phyloP scores from a whole-genome alignment of 2,113 vertebrate genomes.

The Asarcornis scutulata region DNA sequence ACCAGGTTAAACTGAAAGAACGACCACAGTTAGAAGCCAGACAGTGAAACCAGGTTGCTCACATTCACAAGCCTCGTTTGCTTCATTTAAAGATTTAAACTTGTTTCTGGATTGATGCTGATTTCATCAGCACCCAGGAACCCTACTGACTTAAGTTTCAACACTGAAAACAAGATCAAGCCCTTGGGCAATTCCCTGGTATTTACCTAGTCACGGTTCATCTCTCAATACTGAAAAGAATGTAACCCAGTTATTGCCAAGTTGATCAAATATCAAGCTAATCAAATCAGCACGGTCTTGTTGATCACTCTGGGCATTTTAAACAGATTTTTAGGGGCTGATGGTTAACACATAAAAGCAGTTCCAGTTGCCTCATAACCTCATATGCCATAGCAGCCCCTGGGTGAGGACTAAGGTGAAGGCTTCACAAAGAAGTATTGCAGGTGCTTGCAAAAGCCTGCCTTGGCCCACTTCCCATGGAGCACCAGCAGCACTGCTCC shows the following conservation, averaged over 20 bases:
- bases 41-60: neutral
- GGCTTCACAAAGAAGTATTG: neutral
- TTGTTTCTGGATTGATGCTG: neutral
- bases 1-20: slow-evolving; percentile 91
- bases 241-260: neutral
- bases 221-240: neutral
- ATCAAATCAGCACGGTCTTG: neutral
- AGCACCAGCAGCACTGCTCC: neutral
- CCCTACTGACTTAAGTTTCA: neutral
- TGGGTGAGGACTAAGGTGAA: neutral
- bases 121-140: neutral
- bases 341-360: neutral
- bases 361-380: neutral
- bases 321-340: neutral
- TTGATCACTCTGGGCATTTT: neutral
- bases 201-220: neutral
- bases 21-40: neutral
- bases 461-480: rapidly evolving
- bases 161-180: neutral
- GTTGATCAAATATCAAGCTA: too few relatives aligned
- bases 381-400: neutral
- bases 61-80: neutral
- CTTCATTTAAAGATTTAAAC: neutral
- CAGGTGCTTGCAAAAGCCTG: neutral
- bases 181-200: neutral